Conservation (phyloP, 2,888 invertebrate species). For the Melanostoma scalare region DNA sequence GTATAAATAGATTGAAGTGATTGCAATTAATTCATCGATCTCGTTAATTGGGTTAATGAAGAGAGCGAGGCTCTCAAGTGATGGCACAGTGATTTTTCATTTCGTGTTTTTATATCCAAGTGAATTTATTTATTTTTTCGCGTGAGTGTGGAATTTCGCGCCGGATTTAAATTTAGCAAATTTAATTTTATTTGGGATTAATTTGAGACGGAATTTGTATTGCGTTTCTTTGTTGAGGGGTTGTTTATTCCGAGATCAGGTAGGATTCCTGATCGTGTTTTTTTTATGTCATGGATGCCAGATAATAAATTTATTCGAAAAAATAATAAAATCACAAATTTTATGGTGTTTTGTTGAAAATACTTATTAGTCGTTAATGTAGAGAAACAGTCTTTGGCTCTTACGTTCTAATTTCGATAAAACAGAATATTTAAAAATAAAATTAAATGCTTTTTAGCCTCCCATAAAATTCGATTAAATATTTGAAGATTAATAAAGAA, state of each 20-base stretch:
- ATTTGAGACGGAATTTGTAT: not conserved
- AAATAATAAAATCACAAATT: too few species aligned
- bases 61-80: conserved; percentile 1
- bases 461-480: too few species aligned
- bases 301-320: too few species aligned
- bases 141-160: not conserved
- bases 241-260: not conserved
- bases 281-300: too few species aligned
- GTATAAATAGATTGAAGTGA: conserved; percentile 42
- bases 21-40: conserved; percentile 50
- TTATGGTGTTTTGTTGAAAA: too few species aligned
- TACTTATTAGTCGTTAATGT: too few species aligned
- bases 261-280: not conserved
- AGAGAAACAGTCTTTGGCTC: too few species aligned
- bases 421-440: too few species aligned
- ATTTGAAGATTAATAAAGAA: too few species aligned
- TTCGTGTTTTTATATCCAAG: too few species aligned
- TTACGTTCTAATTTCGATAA: too few species aligned
- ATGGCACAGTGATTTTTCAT: conserved; percentile 2
- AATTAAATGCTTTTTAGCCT: too few species aligned
- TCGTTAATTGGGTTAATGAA: conserved; percentile 50
- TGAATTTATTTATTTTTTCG: conserved; percentile 1
- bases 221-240: not conserved
- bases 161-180: not conserved
- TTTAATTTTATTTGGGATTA: conserved; percentile 3